Evolutionary conservation across 64 coral and sea anemone genomes (phyloP).

Genomic region (Hydrozoanthus tunicans): DNA sequence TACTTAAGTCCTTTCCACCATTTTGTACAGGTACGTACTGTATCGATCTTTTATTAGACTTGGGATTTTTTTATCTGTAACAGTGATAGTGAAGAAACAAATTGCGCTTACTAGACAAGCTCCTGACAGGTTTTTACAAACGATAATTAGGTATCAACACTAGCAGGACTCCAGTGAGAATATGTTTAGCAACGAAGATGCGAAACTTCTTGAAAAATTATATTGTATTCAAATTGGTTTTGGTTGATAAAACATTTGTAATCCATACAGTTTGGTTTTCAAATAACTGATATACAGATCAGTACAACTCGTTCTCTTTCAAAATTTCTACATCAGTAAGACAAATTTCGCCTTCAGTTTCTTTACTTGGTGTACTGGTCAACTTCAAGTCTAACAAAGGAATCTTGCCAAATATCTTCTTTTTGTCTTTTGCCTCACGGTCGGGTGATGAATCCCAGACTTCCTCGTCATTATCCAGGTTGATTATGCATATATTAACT

Average conservation of each 20-base stretch:
- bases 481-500: constrained; percentile 50
- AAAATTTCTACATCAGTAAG: constrained; percentile 18
- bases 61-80: too few relatives aligned
- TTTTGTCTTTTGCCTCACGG: not conserved
- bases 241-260: not conserved
- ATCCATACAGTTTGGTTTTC: not conserved
- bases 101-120: too few relatives aligned
- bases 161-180: too few relatives aligned
- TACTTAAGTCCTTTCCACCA: too few relatives aligned
- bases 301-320: constrained; percentile 17
- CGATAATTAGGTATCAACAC: too few relatives aligned
- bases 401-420: constrained; percentile 26
- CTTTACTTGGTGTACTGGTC: not conserved
- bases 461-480: constrained; percentile 38
- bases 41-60: too few relatives aligned
- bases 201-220: too few relatives aligned
- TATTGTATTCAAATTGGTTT: not conserved
- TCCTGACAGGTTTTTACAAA: too few relatives aligned
- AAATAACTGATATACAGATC: not conserved
- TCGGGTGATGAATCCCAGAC: not conserved
- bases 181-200: too few relatives aligned
- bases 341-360: not conserved
- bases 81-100: too few relatives aligned
- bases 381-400: constrained; percentile 15
- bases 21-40: too few relatives aligned